phyloP scores from a whole-genome alignment of 2,797 vertebrate species.

The Periparus ater region DNA sequence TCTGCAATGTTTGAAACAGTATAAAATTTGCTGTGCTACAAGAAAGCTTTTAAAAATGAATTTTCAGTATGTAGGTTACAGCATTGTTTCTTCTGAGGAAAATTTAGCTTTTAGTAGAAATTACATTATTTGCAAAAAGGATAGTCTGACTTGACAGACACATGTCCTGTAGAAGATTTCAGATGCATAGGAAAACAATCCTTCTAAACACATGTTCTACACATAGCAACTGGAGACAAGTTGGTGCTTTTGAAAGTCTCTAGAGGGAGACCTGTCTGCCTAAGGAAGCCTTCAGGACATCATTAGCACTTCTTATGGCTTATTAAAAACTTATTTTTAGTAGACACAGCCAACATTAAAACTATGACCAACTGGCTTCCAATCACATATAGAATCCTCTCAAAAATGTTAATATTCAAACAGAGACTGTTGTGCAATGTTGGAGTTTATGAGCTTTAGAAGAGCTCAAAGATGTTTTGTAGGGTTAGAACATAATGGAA shows the following conservation, averaged over 20 bases:
- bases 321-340: background rate
- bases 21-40: background rate
- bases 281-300: background rate
- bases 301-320: background rate
- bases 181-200: background rate
- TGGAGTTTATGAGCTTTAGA: background rate
- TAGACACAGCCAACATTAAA: background rate
- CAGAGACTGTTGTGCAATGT: accelerated
- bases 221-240: background rate
- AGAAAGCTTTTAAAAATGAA: background rate
- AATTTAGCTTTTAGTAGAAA: background rate
- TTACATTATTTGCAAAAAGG: background rate
- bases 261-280: background rate
- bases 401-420: background rate
- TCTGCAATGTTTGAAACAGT: background rate
- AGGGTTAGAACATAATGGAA: background rate
- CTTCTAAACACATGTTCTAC: background rate
- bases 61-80: background rate
- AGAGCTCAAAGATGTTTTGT: background rate
- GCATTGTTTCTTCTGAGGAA: background rate
- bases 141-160: background rate
- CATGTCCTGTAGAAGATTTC: background rate
- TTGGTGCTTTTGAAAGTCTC: background rate
- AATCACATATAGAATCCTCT: background rate
- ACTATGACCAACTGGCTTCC: background rate